Conservation (phyloP, 2,888 invertebrate species). For the Coleophora deauratella region DNA sequence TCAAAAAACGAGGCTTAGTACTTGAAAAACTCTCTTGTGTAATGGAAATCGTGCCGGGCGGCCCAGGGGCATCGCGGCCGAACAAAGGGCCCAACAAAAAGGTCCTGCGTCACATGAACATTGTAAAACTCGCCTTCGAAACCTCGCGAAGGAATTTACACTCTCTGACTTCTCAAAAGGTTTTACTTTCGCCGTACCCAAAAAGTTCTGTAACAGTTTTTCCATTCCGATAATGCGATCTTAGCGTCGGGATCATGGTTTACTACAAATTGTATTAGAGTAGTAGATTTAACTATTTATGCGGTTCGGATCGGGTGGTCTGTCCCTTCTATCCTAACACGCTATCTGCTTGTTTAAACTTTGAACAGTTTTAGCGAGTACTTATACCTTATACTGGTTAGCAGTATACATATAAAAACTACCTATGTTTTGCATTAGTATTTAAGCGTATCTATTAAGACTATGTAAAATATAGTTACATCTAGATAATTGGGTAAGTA, state of each 20-base stretch:
- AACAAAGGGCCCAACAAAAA: slow-evolving; percentile 71
- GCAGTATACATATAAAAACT: too few relatives aligned
- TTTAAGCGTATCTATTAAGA: too few relatives aligned
- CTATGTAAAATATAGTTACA: too few relatives aligned
- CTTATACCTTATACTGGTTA: too few relatives aligned
- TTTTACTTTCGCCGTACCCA: slow-evolving; percentile 31
- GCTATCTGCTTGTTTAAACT: too few relatives aligned
- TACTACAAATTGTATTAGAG: slow-evolving; percentile 74
- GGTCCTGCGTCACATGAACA: slow-evolving; percentile 70
- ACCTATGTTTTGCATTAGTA: too few relatives aligned
- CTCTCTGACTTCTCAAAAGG: slow-evolving; percentile 33
- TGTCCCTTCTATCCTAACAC: slow-evolving; percentile 6
- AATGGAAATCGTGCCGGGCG: slow-evolving; percentile 66
- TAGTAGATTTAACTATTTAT: slow-evolving; percentile 72
- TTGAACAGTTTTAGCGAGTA: too few relatives aligned
- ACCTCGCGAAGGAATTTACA: slow-evolving; percentile 41
- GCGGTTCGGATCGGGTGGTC: slow-evolving; percentile 21
- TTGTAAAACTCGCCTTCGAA: slow-evolving; percentile 66
- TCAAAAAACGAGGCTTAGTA: slow-evolving; percentile 36
- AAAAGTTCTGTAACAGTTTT: slow-evolving; percentile 61
- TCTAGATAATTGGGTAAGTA: too few relatives aligned
- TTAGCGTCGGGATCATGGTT: slow-evolving; percentile 72
- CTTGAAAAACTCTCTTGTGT: slow-evolving; percentile 61
- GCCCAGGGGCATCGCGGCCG: slow-evolving; percentile 62
- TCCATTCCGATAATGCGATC: slow-evolving; percentile 73